Evolutionary conservation across 2,797 vertebrate genomes (phyloP).

Genomic region (Premnoplex brunnescens): DNA sequence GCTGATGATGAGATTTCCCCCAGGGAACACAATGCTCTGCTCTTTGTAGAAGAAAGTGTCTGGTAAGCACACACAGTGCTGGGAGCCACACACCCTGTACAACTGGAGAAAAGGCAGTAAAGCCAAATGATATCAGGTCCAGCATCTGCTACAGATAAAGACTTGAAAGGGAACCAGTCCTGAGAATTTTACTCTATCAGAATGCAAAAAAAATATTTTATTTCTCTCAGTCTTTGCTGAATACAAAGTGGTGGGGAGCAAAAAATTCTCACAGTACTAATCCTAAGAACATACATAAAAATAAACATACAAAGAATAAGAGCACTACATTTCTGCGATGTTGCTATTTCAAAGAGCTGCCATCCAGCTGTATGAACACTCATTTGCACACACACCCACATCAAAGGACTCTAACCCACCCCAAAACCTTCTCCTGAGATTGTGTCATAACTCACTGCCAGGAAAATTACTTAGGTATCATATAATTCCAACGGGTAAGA

Average conservation of each 20-base stretch:
- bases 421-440: neutral
- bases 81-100: neutral
- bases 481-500: neutral
- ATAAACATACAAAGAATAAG: neutral
- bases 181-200: neutral
- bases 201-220: neutral
- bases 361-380: neutral
- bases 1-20: neutral
- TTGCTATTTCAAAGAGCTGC: neutral
- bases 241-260: neutral
- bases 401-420: slow-evolving; percentile 5
- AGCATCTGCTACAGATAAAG: neutral
- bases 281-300: slow-evolving; percentile 25
- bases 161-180: neutral
- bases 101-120: neutral
- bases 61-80: neutral
- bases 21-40: neutral
- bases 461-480: slow-evolving; percentile 27
- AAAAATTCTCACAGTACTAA: slow-evolving; percentile 24
- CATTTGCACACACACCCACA: neutral
- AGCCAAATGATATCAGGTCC: neutral
- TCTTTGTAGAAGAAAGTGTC: neutral
- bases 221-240: slow-evolving; percentile 33
- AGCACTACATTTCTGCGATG: neutral
- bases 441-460: slow-evolving; percentile 3